phyloP scores from a whole-genome alignment of 2,113 vertebrate species.

The Merops nubicus region DNA sequence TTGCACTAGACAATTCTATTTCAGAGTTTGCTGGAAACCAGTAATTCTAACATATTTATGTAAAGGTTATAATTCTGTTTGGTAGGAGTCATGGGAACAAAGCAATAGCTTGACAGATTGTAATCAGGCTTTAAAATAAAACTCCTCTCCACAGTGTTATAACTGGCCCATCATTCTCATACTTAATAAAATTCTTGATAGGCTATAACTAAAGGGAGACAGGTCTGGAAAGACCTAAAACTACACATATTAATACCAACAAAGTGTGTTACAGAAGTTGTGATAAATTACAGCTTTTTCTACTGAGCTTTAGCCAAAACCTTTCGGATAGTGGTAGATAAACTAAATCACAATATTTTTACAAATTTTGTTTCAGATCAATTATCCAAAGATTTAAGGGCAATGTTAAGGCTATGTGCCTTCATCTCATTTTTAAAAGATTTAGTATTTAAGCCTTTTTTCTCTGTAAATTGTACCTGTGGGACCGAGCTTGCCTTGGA shows the following conservation, averaged over 20 bases:
- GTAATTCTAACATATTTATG: neutral
- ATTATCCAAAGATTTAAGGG: neutral
- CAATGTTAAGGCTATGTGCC: neutral
- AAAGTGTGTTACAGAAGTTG: neutral
- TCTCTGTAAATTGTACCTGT: neutral
- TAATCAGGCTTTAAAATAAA: neutral
- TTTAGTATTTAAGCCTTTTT: neutral
- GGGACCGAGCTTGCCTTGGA: neutral
- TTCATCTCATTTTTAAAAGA: neutral
- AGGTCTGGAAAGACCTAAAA: neutral
- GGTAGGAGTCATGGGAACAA: neutral
- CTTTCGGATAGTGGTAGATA: neutral
- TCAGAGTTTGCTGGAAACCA: neutral
- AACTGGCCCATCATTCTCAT: neutral
- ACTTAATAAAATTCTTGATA: neutral
- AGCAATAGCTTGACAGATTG: neutral
- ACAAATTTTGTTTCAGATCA: neutral
- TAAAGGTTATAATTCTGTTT: neutral
- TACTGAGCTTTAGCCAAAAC: neutral
- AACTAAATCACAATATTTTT: neutral
- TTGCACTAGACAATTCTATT: neutral
- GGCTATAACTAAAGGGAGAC: rapidly evolving
- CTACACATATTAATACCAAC: neutral
- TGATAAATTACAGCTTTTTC: neutral
- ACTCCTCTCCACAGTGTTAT: neutral